Evolutionary conservation across 1,140 invertebrate species (phyloP), one percentile per base, ranked within the genome.

Genomic region (Eufriesea mexicana): DNA sequence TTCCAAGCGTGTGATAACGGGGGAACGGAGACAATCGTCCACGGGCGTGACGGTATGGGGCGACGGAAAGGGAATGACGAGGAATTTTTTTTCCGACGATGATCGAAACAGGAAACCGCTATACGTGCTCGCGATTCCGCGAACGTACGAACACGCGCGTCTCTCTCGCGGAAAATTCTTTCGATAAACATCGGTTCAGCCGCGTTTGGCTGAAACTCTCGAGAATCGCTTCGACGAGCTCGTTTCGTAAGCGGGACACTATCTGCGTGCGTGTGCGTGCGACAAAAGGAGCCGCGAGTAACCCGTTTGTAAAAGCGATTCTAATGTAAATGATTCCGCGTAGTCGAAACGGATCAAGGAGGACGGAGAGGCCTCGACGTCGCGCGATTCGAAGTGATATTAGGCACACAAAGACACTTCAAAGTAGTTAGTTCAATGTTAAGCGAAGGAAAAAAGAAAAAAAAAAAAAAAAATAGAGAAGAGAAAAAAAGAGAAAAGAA

Each of bases 381-480:
- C 4, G 9, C 47, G 18, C 9, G 45, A 18, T 47, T n/a, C 14
- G n/a, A 18, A 45, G 67, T 16, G 57, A 54, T 82, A 82, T 82
- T 82, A 82, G 79, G 7, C 79, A 82, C 79, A 82, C 79, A 82
- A 80, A 74, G 79, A 51, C 79, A 76, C 72, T 82, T 66, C 71
- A 81, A 81, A 59, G n/a, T 12, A 68, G 79, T 82, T 82, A 82
- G 79, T 82, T 4, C 20, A 49, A 51, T 82, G 73, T 68, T 82
- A 66, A 57, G 14, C 20, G 25, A 49, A 49, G 7, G 42, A 18
- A 64, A 51, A 61, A 35, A 59, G 18, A 51, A 18, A 45, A 9
- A 10, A 61, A 47, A 23, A 64, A 14, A n/a, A 47, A 14, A 9
- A 20, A 23, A 8, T 5, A 28, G 42, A 23, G 42, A 42, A 66